Base-by-base conservation (phyloP, 2,113 vertebrate species). In the Crotophaga sulcirostris region DNA sequence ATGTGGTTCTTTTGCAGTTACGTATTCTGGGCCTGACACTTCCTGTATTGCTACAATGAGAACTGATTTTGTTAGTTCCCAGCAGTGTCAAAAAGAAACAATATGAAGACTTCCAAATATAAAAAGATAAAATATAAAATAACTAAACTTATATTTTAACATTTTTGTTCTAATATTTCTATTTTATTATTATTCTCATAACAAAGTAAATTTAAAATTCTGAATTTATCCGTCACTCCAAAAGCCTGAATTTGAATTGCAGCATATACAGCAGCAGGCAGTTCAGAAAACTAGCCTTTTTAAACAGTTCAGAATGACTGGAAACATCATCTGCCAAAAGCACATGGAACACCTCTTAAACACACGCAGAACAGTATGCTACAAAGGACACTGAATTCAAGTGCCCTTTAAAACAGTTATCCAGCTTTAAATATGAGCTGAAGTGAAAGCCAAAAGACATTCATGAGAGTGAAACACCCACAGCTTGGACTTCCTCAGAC, bases 261-360 rank as follows among this genome's bases (percentile, higher is more conserved):
- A 87, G 42, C 54, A 54, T 69, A 83, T 55, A 64, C 68, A 93
- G 66, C 56, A 92, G 60, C 56, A 91, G 82, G 62, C 90, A 96
- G 68, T 93, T 91, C 58, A 92, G 85, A 95, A 96, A 93, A 82
- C 59, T 81, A 44, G 21, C 38, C 45, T 94, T 93, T 84, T 93
- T 33, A 97, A 97, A 84, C 47, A 73, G 95, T 97, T 94, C 64
- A 88, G 83, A 97, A 94, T 70, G 93, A 51, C 76, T 96, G 87
- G 94, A 96, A 94, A 81, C 55, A 77, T 81, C 31, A 54, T 91
- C 84, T 96, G 94, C 87, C 88, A 95, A 93, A 95, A 94, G 58
- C 85, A 74, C 91, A 94, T 16, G 38, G 70, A 97, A 91, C 75
- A 91, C 77, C 94, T 94, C 87, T 93, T 78, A 93, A 95, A 89